Evolutionary conservation across 2,888 invertebrate species (phyloP).

Genomic region (Cheilosia scutellata): DNA sequence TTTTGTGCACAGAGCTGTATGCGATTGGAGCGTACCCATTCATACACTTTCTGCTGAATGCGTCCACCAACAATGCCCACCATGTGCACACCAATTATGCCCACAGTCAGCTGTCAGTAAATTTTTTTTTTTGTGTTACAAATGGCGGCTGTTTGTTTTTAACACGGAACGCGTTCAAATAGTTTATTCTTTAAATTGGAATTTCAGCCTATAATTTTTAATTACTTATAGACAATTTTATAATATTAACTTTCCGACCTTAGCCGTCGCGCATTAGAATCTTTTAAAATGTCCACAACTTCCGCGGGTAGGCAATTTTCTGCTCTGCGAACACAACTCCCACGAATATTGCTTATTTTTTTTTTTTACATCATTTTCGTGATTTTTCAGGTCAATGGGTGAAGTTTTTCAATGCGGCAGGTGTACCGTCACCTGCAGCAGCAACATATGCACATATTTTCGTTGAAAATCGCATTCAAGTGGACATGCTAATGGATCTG

Average conservation of each 20-base stretch:
- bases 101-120: constrained; percentile 14
- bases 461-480: constrained; percentile 93
- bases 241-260: background rate
- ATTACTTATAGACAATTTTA: background rate
- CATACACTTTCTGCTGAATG: constrained; percentile 3
- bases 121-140: constrained; percentile 20
- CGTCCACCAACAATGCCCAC: constrained; percentile 2
- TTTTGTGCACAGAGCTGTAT: too few relatives aligned
- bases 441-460: constrained; percentile 94
- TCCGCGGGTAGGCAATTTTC: constrained; percentile 39
- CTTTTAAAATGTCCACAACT: constrained; percentile 43
- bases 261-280: background rate
- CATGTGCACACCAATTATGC: background rate
- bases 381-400: constrained; percentile 87
- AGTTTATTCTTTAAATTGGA: constrained; percentile 20
- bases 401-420: constrained; percentile 93
- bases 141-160: constrained; percentile 72
- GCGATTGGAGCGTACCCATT: background rate
- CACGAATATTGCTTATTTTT: constrained; percentile 5
- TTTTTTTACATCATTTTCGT: constrained; percentile 11
- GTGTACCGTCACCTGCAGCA: constrained; percentile 90
- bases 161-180: constrained; percentile 27
- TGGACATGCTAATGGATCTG: constrained; percentile 93
- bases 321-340: background rate
- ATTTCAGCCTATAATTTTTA: background rate